phyloP scores from a whole-genome alignment of 2,113 vertebrate genomes.

The Phylloscopus trochilus region DNA sequence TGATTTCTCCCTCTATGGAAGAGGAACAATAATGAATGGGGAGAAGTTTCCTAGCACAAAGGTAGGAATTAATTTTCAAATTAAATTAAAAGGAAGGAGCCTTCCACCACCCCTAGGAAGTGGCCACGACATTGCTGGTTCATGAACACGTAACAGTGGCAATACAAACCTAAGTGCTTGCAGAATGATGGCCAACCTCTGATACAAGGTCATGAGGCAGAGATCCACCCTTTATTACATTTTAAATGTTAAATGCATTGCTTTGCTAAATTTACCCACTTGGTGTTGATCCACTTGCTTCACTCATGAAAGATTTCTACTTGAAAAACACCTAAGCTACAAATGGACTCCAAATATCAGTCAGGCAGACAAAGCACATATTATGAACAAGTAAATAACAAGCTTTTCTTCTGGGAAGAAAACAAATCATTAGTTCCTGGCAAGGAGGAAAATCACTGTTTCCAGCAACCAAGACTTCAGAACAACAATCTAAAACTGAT shows the following conservation, averaged over 20 bases:
- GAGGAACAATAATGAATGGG: not conserved
- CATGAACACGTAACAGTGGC: not conserved
- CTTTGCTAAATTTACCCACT: not conserved
- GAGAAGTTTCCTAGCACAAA: not conserved
- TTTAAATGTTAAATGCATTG: not conserved
- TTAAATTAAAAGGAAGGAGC: not conserved
- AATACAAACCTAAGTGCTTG: not conserved
- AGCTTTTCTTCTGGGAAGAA: slow-evolving; percentile 47
- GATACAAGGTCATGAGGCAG: not conserved
- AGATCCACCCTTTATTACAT: not conserved
- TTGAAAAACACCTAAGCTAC: not conserved
- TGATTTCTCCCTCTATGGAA: not conserved
- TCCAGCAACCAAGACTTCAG: slow-evolving; percentile 49
- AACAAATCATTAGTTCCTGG: slow-evolving; percentile 37
- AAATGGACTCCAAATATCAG: not conserved
- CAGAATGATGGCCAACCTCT: not conserved
- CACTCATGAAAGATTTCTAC: not conserved
- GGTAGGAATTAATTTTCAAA: not conserved
- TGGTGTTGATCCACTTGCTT: not conserved
- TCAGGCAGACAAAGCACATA: not conserved
- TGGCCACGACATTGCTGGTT: not conserved
- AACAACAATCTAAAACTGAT: slow-evolving; percentile 35
- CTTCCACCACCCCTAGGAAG: not conserved
- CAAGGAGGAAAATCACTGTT: slow-evolving; percentile 35
- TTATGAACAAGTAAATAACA: not conserved